Conservation (phyloP, 1,140 invertebrate species). For the Listronotus oregonensis region DNA sequence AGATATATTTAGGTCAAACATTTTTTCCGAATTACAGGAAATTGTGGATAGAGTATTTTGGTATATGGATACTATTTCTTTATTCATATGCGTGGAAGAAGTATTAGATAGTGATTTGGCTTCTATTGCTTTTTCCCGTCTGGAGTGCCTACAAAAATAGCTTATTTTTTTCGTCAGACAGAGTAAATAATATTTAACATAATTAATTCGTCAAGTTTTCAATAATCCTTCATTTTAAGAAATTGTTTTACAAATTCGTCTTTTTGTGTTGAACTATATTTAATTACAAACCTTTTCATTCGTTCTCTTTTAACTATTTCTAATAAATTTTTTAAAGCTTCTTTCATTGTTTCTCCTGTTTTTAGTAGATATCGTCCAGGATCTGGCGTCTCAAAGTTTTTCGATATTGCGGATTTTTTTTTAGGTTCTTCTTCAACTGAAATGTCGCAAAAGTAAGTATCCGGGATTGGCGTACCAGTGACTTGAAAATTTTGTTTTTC, state of each 20-base stretch:
- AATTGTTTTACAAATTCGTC: neutral
- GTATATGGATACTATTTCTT: slow-evolving; percentile 14
- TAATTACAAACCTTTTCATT: slow-evolving; percentile 24
- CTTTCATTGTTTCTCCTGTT: slow-evolving; percentile 47
- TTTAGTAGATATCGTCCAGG: slow-evolving; percentile 37
- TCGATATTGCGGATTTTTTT: neutral
- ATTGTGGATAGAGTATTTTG: slow-evolving; percentile 4
- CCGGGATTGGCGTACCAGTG: slow-evolving; percentile 19
- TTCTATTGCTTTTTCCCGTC: slow-evolving; percentile 20
- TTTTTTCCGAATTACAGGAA: slow-evolving; percentile 4
- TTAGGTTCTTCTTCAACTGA: slow-evolving; percentile 1
- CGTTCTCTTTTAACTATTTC: slow-evolving; percentile 45
- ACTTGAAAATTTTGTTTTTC: slow-evolving; percentile 24
- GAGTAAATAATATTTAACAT: neutral
- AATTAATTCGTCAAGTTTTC: neutral
- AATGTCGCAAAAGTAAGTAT: slow-evolving; percentile 38
- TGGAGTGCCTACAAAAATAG: slow-evolving; percentile 12
- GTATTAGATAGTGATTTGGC: neutral
- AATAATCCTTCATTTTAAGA: neutral
- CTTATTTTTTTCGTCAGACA: neutral
- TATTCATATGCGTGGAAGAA: neutral
- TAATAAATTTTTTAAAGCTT: slow-evolving; percentile 44
- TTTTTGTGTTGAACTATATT: neutral
- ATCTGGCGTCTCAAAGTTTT: slow-evolving; percentile 22
- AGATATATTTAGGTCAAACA: neutral